Evolutionary conservation across 1,140 invertebrate genomes (phyloP).

Genomic region (Marisa cornuarietis): DNA sequence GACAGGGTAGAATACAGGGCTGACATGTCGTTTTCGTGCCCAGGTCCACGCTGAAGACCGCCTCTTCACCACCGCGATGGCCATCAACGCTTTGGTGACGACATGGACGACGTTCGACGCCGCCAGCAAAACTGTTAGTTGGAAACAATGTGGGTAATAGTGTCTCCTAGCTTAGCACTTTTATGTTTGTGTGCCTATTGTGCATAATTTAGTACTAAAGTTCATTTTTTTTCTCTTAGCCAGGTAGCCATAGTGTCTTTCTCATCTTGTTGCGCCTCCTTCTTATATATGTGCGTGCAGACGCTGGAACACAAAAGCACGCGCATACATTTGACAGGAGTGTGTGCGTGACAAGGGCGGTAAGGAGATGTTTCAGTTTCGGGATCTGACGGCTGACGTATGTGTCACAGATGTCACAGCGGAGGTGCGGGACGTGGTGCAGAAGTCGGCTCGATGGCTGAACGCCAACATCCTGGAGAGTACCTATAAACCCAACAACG

Average conservation of each 20-base stretch:
- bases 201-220: too few relatives aligned
- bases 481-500: slow-evolving; percentile 56
- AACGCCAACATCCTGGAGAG: slow-evolving; percentile 40
- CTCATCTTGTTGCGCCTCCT: too few relatives aligned
- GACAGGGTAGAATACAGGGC: too few relatives aligned
- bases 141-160: slow-evolving; percentile 31
- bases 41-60: slow-evolving; percentile 50
- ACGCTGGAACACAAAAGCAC: too few relatives aligned
- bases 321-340: too few relatives aligned
- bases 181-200: slow-evolving; percentile 39
- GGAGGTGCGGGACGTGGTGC: slow-evolving; percentile 41
- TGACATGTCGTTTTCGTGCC: neutral
- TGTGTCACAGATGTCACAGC: slow-evolving; percentile 39
- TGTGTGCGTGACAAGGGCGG: too few relatives aligned
- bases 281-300: too few relatives aligned
- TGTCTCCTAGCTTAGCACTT: slow-evolving; percentile 29
- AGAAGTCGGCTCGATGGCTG: slow-evolving; percentile 43
- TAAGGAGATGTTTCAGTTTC: too few relatives aligned
- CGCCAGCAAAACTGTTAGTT: slow-evolving; percentile 21
- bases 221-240: too few relatives aligned
- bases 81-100: slow-evolving; percentile 44
- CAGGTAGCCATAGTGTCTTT: too few relatives aligned
- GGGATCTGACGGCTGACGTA: too few relatives aligned
- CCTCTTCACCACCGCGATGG: slow-evolving; percentile 54
- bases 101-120: slow-evolving; percentile 47